Evolutionary conservation across 2,113 vertebrate genomes (phyloP), one percentile per base, ranked within the genome.

Genomic region (Myodes glareolus): DNA sequence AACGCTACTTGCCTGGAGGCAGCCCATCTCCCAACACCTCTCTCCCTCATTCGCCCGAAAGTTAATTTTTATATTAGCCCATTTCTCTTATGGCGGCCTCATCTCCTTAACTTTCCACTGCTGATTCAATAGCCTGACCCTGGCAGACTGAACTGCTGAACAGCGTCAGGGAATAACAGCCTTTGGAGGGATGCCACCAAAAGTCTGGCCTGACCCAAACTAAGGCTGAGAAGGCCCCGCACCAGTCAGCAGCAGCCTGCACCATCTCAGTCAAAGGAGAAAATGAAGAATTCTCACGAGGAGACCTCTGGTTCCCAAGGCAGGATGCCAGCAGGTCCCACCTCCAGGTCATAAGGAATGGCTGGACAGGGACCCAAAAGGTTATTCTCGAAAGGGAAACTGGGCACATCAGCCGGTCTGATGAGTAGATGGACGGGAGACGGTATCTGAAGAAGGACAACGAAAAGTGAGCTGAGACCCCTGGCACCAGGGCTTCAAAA

Each of bases 111-210:
- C 77, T 63, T 92, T 81, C 92, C 47, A 65, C 8, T 52, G 82
- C 97, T 90, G 93, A 91, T 76, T 97, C 89, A 94, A 80, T 89
- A 96, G 42, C 96, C 90, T 75, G 70, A 72, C 73, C 80, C 72
- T 19, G 42, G 72, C 61, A 73, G 87, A 95, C 72, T 67, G 78
- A 95, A 68, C n/a, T 90, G 75, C 87, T 88, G 75, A 68, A 94
- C 94, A 67, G 90, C 3, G 13, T 50, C 0, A 16, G 72, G 78
- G 58, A 90, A 70, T n/a, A 67, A 92, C 31, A n/a, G 68, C 42
- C n/a, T 78, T 17, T 58, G 86, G 97, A 96, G 50, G 16, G 10
- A 85, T 0, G 65, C 87, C 82, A n/a, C 55, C 3, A 0, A 27
- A 55, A 81, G 82, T 58, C 68, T 67, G 61, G 31, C 55, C 8